Evolutionary conservation across 2,888 invertebrate genomes (phyloP).

Genomic region (Sphinx pinastri): DNA sequence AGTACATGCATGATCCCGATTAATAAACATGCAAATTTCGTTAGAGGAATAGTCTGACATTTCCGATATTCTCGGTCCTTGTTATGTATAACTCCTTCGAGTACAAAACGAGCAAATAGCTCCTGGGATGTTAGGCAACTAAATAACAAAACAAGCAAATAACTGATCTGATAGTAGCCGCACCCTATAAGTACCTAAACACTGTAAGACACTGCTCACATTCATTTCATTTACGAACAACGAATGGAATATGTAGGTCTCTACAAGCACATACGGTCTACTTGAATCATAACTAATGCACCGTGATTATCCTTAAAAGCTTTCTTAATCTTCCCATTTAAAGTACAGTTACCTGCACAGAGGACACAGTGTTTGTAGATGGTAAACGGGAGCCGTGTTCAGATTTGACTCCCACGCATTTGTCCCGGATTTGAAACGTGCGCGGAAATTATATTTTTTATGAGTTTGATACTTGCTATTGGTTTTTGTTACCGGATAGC

Average conservation of each 20-base stretch:
- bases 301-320: neutral
- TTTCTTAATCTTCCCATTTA: conserved; percentile 13
- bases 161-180: too few species aligned
- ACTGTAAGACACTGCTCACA: neutral
- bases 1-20: too few species aligned
- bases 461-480: conserved; percentile 43
- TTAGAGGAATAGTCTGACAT: too few species aligned
- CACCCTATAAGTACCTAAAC: too few species aligned
- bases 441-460: conserved; percentile 60
- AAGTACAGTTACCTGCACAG: conserved; percentile 12
- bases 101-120: too few species aligned
- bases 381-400: neutral
- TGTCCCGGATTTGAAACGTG: conserved; percentile 48
- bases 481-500: conserved; percentile 34
- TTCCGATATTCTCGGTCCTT: too few species aligned
- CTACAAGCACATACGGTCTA: neutral
- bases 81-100: too few species aligned
- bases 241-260: neutral
- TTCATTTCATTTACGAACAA: neutral
- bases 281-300: conserved; percentile 6
- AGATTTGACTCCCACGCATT: conserved; percentile 41
- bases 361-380: neutral
- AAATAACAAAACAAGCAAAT: too few species aligned
- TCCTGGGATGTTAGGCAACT: too few species aligned
- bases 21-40: too few species aligned